Conservation (phyloP, 2,888 invertebrate species). For the Litoditis marina region DNA sequence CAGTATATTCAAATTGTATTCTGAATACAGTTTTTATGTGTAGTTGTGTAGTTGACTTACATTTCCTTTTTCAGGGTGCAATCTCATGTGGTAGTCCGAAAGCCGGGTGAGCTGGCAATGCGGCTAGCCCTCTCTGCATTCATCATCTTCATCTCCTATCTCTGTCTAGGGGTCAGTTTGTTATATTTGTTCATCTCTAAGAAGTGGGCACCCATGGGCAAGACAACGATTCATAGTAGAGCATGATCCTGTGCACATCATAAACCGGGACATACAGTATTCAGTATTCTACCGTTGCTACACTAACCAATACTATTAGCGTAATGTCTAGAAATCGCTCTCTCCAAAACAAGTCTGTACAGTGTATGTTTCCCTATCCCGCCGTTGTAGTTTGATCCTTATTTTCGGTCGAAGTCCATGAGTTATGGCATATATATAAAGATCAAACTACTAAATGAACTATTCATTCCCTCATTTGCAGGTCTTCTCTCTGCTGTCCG, state of each 20-base stretch:
- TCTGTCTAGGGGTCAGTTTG: conserved; percentile 32
- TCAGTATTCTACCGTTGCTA: too few relatives aligned
- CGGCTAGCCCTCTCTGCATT: conserved; percentile 46
- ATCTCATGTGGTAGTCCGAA: conserved; percentile 41
- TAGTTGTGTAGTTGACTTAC: background rate
- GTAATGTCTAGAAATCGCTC: too few relatives aligned
- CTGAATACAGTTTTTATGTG: too few relatives aligned
- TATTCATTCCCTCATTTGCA: conserved; percentile 2
- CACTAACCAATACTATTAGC: too few relatives aligned
- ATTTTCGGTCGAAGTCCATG: background rate
- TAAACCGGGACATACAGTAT: too few relatives aligned
- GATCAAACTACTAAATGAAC: background rate
- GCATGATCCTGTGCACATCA: too few relatives aligned
- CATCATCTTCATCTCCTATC: conserved; percentile 46
- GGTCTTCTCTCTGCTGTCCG: conserved; percentile 38
- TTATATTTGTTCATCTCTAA: too few relatives aligned
- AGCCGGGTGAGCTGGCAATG: conserved; percentile 41
- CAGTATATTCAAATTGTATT: too few relatives aligned
- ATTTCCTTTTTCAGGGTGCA: conserved; percentile 26
- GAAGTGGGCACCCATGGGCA: too few relatives aligned
- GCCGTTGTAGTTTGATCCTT: background rate
- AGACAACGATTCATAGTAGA: too few relatives aligned
- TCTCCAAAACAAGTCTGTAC: too few relatives aligned
- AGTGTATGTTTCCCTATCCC: too few relatives aligned
- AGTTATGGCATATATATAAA: background rate